Evolutionary conservation across 2,888 invertebrate genomes (phyloP).

Genomic region (Taphrorychus bicolor): DNA sequence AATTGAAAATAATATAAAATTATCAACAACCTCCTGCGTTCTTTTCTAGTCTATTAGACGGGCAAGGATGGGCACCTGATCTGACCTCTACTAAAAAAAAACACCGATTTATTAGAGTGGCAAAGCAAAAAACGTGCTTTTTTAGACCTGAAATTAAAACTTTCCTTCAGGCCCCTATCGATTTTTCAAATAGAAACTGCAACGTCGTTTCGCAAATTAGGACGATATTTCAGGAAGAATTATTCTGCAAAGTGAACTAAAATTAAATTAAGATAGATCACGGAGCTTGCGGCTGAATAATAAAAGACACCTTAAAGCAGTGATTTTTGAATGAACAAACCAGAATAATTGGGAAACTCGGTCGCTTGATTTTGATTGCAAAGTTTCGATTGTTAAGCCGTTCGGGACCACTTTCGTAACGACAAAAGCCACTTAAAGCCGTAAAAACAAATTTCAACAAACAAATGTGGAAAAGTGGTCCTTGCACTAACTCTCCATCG

Average conservation of each 20-base stretch:
- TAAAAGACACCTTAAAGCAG: neutral
- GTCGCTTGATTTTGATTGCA: neutral
- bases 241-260: neutral
- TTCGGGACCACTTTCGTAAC: neutral
- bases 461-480: neutral
- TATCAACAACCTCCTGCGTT: no score
- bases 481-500: constrained; percentile 3
- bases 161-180: neutral
- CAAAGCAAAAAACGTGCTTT: no score
- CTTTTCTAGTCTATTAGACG: no score
- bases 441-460: neutral
- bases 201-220: neutral
- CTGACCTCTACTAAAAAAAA: no score
- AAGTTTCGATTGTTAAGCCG: neutral
- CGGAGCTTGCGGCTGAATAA: neutral
- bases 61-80: no score
- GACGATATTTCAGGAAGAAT: neutral
- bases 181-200: neutral
- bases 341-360: neutral
- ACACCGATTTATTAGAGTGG: no score
- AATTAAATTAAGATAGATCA: neutral
- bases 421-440: neutral
- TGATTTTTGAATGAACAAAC: neutral
- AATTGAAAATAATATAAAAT: no score
- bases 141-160: neutral